Evolutionary conservation across 2,113 vertebrate species (phyloP).

Genomic region (Colaptes auratus): DNA sequence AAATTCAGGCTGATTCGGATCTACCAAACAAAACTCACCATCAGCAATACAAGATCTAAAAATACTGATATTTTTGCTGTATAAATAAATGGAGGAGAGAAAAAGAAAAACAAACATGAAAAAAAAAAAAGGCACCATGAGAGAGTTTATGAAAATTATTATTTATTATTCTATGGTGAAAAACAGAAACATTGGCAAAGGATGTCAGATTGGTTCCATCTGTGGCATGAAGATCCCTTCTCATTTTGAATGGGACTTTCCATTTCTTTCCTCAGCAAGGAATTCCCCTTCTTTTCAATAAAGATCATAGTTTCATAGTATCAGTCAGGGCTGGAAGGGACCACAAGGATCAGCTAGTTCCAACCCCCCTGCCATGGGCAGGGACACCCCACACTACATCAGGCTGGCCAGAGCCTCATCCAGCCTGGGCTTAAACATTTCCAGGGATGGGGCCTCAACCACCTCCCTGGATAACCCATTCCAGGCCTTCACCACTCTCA

Average conservation of each 20-base stretch:
- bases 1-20: neutral
- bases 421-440: no score
- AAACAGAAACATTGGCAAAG: neutral
- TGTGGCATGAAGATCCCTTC: neutral
- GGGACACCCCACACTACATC: no score
- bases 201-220: neutral
- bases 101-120: neutral
- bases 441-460: no score
- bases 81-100: neutral
- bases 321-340: no score
- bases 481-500: no score
- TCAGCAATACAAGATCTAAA: neutral
- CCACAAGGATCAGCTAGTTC: no score
- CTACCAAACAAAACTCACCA: neutral
- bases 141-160: neutral
- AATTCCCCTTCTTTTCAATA: neutral
- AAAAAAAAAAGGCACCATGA: neutral
- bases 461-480: no score
- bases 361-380: no score
- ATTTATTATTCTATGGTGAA: neutral
- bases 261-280: neutral
- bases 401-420: no score
- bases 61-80: neutral
- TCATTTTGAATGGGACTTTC: neutral
- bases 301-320: no score